A percentile compares a stretch with the other conserved stretches of the same genome.
Conservation (phyloP, 2,113 vertebrate species). For the Pyrgilauda ruficollis region DNA sequence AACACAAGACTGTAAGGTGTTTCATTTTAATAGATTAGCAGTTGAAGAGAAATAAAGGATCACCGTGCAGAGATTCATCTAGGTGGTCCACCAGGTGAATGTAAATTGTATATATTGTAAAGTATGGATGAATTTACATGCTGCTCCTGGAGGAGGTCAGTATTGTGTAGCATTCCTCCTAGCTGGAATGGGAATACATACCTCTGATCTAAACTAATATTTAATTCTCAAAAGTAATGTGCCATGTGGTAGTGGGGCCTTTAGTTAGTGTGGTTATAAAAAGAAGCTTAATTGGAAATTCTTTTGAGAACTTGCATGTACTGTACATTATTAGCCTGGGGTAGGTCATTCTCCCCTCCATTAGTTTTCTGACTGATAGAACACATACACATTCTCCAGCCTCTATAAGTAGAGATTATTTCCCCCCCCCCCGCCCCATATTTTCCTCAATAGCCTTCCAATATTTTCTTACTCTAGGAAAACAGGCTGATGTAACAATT, state of each 20-base stretch:
- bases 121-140: not conserved
- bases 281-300: constrained; percentile 50
- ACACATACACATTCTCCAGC: not conserved
- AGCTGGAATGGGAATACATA: not conserved
- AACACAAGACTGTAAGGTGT: not conserved
- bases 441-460: not conserved
- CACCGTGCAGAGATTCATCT: not conserved
- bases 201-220: not conserved
- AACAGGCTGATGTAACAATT: constrained; percentile 27
- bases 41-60: not conserved
- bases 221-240: constrained; percentile 37
- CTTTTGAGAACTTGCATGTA: not conserved
- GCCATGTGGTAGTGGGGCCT: not conserved
- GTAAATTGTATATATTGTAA: not conserved
- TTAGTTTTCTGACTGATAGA: constrained; percentile 20
- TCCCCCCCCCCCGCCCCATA: not conserved
- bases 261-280: constrained; percentile 15
- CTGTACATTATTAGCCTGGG: constrained; percentile 28
- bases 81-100: not conserved
- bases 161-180: not conserved
- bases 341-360: constrained; percentile 14
- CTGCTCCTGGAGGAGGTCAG: not conserved
- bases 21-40: not conserved
- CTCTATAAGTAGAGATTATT: not conserved
- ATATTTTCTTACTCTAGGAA: not conserved